Base-by-base conservation (phyloP, 2,797 vertebrate species). In the Sebastes iracundus region DNA sequence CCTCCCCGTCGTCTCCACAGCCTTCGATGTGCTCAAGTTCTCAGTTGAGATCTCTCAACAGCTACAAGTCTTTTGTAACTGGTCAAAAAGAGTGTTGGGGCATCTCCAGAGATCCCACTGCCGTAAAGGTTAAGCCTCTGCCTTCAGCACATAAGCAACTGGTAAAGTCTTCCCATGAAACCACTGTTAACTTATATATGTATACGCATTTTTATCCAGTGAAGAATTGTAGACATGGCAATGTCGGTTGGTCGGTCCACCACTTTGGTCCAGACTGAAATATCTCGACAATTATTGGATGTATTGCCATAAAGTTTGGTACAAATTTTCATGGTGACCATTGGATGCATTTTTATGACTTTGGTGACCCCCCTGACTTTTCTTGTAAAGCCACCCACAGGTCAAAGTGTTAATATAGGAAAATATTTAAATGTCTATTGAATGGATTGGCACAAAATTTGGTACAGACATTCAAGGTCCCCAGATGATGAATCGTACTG, bases 11-110 rank as follows among this genome's bases (percentile, higher is more conserved):
- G 42, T 73, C 66, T 77, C 87, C 65, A 74, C 81, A 0, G 23
- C 85, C 56, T 96, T 94, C 13, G 88, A 93, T 0, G 65, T 78
- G 4, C 73, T 88, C 25, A 32, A 1, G 46, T 79, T 79, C 55
- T 92, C 93, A 4, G 11, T 87, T 0, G 91, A 93, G 82, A 76
- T 95, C 69, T 80, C 89, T 0, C 30, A 82, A 1, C 90, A 13
- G 52, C 52, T 95, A 3, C 10, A n/a, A 0, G 7, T 4, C 12
- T 95, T 95, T 56, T 85, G 88, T 22, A 0, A 14, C 2, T 95
- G 84, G 86, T 90, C 92, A 1, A 75, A 70, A 30, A 66, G 90
- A 63, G 72, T 91, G 4, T 49, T 95, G 4, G 0, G 3, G 2
- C 2, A 2, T 1, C 68, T 94, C 10, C 33, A 52, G 23, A 77